phyloP scores from a whole-genome alignment of 2,113 vertebrate genomes.

The Hippocampus barbouri region DNA sequence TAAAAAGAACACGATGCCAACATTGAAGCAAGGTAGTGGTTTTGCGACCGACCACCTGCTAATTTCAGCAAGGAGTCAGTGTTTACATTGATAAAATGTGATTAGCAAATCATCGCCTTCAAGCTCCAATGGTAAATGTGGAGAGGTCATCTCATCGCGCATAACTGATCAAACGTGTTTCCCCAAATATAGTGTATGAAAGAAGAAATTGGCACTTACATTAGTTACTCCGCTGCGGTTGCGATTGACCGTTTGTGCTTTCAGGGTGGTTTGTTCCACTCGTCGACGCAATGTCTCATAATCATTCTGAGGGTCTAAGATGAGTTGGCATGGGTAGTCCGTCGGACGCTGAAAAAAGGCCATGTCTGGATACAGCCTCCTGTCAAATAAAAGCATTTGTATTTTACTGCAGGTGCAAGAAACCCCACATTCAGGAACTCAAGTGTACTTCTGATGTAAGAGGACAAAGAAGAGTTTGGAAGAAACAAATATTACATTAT shows the following conservation, averaged over 20 bases:
- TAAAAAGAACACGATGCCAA: too few relatives aligned
- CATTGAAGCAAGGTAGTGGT: too few relatives aligned
- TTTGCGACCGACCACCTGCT: too few relatives aligned
- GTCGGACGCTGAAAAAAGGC: constrained; percentile 95
- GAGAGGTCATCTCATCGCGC: too few relatives aligned
- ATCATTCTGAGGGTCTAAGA: constrained; percentile 93
- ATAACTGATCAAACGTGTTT: too few relatives aligned
- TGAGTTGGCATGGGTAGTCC: constrained; percentile 88
- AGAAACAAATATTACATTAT: neutral
- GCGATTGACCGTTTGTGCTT: constrained; percentile 89
- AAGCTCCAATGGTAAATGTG: too few relatives aligned
- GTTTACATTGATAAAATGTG: too few relatives aligned
- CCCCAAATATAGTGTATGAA: too few relatives aligned
- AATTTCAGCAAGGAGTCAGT: too few relatives aligned
- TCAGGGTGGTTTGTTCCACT: constrained; percentile 92
- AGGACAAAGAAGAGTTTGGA: neutral
- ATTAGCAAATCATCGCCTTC: too few relatives aligned
- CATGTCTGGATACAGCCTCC: constrained; percentile 94
- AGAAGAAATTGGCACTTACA: too few relatives aligned
- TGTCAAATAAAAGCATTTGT: constrained; percentile 43
- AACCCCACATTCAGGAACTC: neutral
- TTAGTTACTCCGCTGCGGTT: constrained; percentile 76
- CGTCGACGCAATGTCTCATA: constrained; percentile 89
- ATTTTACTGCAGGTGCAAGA: neutral
- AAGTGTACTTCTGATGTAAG: neutral